Evolutionary conservation across 2,888 invertebrate species (phyloP), one percentile per base, ranked within the genome.

Genomic region (Acanthosoma haemorrhoidale): DNA sequence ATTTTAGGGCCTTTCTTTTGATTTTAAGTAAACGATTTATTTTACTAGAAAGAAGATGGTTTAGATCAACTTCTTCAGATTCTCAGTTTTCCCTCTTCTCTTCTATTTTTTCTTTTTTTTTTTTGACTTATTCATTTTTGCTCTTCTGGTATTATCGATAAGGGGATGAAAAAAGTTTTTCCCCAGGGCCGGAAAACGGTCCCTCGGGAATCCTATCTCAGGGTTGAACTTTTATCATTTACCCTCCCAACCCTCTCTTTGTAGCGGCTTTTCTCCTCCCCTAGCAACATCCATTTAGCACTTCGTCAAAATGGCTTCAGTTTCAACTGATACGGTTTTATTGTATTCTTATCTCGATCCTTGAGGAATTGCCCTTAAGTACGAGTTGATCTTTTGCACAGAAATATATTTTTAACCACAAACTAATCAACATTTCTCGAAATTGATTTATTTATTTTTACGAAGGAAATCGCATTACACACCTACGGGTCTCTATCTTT

Each of bases 81-180:
- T 25, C n/a, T n/a, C 13, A 51, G 29, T 25, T 51, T 51, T 29
- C n/a, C 29, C n/a, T n/a, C 13, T 8, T 25, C 51, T 29, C 51
- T 51, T 21, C 13, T 2, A n/a, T 3, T 38, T 38, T 2, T 3
- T 21, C 6, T 21, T 18, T 36, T 36, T 36, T 36, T 36, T 21
- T 21, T 25, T 8, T n/a, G 61, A 61, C 61, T 61, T 61, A 61
- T 61, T 61, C 61, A 61, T 61, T 61, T 61, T 61, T 34, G 34
- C 34, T 36, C 21, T 36, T 16, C 34, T 34, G 61, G 61, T 61
- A 61, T 61, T 36, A 61, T 61, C 61, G 61, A 61, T 61, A 61
- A 61, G 61, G 36, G 61, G 61, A 61, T 61, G 61, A 36, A 61
- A 61, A 61, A 61, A 61, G 61, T 61, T 61, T 61, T 16, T 61